Percentiles rank a stretch among this genome's conserved stretches.
Evolutionary conservation across 1,140 invertebrate species (phyloP).

Genomic region (Pentalonia nigronervosa): DNA sequence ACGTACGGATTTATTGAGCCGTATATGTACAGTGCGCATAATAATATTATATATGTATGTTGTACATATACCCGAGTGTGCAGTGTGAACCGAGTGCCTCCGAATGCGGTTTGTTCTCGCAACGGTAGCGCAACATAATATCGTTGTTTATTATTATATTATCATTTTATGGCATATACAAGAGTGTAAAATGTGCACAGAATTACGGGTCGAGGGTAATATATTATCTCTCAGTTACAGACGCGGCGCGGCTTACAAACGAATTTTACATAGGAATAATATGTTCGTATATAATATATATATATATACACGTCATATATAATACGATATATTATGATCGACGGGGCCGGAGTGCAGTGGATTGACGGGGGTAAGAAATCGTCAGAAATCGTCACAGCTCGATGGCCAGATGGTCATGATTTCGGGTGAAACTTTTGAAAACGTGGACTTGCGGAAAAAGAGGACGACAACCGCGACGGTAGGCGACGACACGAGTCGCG

Average conservation of each 20-base stretch:
- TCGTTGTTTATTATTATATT: not conserved
- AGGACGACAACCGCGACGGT: not conserved
- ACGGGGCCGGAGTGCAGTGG: not conserved
- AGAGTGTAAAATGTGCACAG: not conserved
- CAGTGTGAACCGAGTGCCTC: not conserved
- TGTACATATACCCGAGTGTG: not conserved
- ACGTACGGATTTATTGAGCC: not conserved
- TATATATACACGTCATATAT: not conserved
- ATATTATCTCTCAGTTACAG: not conserved
- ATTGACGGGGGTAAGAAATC: not conserved
- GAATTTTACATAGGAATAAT: not conserved
- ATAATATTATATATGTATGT: not conserved
- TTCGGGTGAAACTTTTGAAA: not conserved
- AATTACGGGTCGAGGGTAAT: not conserved
- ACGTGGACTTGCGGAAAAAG: not conserved
- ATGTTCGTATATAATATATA: not conserved
- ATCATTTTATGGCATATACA: not conserved
- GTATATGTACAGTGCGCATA: not conserved
- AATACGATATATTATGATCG: not conserved
- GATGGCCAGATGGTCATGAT: slow-evolving; percentile 22
- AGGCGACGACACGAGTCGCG: not conserved
- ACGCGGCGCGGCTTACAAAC: not conserved
- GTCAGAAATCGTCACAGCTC: not conserved
- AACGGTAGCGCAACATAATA: not conserved
- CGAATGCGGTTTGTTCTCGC: not conserved